Percentiles rank a stretch among this genome's conserved stretches.
These are phyloP conservation scores for Heliconius hermathena DNA, from an alignment of 1,140 invertebrate genomes.

Conservation along the genomic window DNA sequence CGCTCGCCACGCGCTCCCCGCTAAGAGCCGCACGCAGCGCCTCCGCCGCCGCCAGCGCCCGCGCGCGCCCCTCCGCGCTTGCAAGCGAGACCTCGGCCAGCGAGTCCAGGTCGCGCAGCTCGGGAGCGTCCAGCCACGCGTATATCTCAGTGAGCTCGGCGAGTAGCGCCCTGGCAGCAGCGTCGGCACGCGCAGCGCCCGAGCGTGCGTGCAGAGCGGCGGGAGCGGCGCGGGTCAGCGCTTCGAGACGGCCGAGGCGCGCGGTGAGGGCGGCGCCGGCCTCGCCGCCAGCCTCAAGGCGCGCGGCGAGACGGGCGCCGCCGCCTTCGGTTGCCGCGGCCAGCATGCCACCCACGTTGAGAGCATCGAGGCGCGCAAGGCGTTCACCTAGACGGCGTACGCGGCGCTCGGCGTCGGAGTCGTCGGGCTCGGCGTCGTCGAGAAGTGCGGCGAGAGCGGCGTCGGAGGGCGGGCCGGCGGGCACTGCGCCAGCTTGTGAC, in stretches of 20 bases:
- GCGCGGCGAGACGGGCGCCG: conserved; percentile 54
- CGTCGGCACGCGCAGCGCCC: conserved; percentile 59
- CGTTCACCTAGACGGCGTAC: conserved; percentile 58
- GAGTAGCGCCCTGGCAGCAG: conserved; percentile 52
- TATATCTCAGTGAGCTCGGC: conserved; percentile 50
- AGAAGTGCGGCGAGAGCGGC: conserved; percentile 61
- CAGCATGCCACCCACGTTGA: conserved; percentile 71
- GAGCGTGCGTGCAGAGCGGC: conserved; percentile 50
- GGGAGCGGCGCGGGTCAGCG: conserved; percentile 50
- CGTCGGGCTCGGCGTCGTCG: conserved; percentile 53
- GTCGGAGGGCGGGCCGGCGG: conserved; percentile 47
- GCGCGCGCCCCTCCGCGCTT: conserved; percentile 84
- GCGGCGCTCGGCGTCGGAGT: conserved; percentile 64
- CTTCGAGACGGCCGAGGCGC: conserved; percentile 46
- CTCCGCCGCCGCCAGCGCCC: conserved; percentile 90
- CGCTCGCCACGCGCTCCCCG: conserved; percentile 63
- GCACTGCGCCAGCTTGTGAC: conserved; percentile 25
- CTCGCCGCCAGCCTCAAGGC: conserved; percentile 49
- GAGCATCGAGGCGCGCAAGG: conserved; percentile 64
- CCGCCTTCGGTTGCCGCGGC: conserved; percentile 68
- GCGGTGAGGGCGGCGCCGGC: conserved; percentile 46
- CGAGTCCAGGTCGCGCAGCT: conserved; percentile 54
- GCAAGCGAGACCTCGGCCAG: conserved; percentile 44
- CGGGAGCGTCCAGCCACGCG: conserved; percentile 59
- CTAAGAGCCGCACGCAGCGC: conserved; percentile 90